Conservation (phyloP, 2,797 vertebrate genomes). For the Catamblyrhynchus diadema region DNA sequence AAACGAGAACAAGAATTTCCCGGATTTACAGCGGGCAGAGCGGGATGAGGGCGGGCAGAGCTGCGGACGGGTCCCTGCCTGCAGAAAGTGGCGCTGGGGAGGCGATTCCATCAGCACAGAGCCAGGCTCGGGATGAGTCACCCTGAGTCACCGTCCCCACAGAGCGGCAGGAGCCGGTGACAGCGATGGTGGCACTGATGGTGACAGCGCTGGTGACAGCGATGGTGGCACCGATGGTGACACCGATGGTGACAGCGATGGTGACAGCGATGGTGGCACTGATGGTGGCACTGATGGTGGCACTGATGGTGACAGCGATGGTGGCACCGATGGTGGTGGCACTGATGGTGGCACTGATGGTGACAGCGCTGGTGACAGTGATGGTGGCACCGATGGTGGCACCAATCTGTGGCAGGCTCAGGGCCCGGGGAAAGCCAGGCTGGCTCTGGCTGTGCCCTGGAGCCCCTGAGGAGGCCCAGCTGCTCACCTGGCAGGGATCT, state of each 20-base stretch:
- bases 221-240: too few relatives aligned
- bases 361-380: fast-evolving
- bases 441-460: not conserved
- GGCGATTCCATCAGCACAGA: not conserved
- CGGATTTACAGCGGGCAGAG: not conserved
- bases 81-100: not conserved
- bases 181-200: not conserved
- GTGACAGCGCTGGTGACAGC: too few relatives aligned
- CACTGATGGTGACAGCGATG: too few relatives aligned
- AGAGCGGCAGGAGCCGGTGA: fast-evolving
- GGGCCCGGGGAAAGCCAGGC: not conserved
- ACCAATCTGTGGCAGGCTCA: not conserved
- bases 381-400: not conserved
- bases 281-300: too few relatives aligned
- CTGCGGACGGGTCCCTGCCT: not conserved
- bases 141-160: not conserved
- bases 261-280: not conserved
- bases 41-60: not conserved
- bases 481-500: not conserved
- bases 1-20: not conserved
- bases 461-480: not conserved
- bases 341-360: too few relatives aligned
- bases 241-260: not conserved
- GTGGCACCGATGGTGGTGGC: too few relatives aligned
- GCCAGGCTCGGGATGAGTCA: not conserved